Evolutionary conservation across 2,888 invertebrate species (phyloP), one percentile per base, ranked within the genome.

Genomic region (Andrena dorsata): DNA sequence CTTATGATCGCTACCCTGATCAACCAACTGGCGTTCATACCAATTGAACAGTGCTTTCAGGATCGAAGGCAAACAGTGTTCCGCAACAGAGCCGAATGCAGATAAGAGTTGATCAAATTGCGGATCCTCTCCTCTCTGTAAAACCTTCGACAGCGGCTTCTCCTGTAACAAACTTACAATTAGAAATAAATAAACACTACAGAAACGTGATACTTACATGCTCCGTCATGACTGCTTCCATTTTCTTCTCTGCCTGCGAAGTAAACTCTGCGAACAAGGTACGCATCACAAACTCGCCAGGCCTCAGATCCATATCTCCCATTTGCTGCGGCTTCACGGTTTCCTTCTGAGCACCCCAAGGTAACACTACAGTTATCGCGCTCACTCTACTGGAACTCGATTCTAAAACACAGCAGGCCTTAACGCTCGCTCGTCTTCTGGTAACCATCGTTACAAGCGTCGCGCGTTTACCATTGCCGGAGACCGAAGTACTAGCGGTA

Each of bases 271-370:
- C 96, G 93, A 99, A 99, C 1, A 99, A 95, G 61, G 98, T 97
- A 80, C 98, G 96, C 97, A 99, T 98, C 0, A 99, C 98, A 94
- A 97, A 99, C 94, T 99, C 99, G 13, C 99, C 99, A 0, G 98
- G 98, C 78, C 98, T 95, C 20, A 97, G 94, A 90, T 97, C 96
- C 89, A 96, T 95, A 91, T 97, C 96, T 83, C 91, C 93, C 41
- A 92, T 89, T 89, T 94, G 92, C 82, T 94, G 93, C 0, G 92
- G 91, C 77, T 90, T 93, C 10, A 93, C 91, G 10, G 93, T 93
- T 84, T 97, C 97, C 92, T 97, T 97, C 90, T 96, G 96, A 5
- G 96, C 96, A 63, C 98, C 98, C 98, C 98, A 98, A 35, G 98
- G 98, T 75, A 98, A 93, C 2, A 94, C 90, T 16, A 94, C 93